Evolutionary conservation across 2,113 vertebrate genomes (phyloP), one percentile per base, ranked within the genome.

Genomic region (Halcyon senegalensis): DNA sequence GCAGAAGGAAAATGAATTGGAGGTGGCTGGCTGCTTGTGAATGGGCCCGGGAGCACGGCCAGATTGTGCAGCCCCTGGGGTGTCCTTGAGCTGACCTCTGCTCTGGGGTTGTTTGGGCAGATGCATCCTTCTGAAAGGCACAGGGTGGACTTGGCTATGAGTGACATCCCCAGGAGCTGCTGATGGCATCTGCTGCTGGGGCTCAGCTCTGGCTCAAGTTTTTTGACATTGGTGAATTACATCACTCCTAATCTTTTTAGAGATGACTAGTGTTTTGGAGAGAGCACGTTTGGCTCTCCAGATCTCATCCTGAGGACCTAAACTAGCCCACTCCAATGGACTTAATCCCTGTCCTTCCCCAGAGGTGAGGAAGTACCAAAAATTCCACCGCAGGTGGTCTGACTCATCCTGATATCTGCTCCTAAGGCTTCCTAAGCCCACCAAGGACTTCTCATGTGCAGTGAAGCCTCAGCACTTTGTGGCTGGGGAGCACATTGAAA

Each of bases 181-280:
- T 20, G 59, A 31, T 82, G 74, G 69, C 27, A 37, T 66, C 63
- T 62, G 67, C 41, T 78, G 46, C 60, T 67, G 20, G 25, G 35
- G 7, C 50, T 77, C 1, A 0, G 59, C 5, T 31, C 23, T 2
- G 6, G 4, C 31, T 55, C 13, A 1, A 5, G 18, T 53, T 51
- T 58, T 93, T 53, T 94, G 80, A 30, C 30, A 12, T 24, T 0
- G 0, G 64, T 7, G 1, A 0, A 0, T 55, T 27, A 16, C 30
- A 4, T 67, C 75, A n/a, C 48, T 84, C 46, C 41, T n/a, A 70
- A 2, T 55, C 56, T 28, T 84, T 83, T 62, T 33, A 43, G 48
- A 24, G 17, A 20, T 70, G 46, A 23, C 48, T 56, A 21, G 55
- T 51, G 46, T 21, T 80, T 69, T 51, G 19, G 33, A 85, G 66